Base-by-base conservation (phyloP, 2,888 invertebrate genomes). In the Endomychus coccineus region DNA sequence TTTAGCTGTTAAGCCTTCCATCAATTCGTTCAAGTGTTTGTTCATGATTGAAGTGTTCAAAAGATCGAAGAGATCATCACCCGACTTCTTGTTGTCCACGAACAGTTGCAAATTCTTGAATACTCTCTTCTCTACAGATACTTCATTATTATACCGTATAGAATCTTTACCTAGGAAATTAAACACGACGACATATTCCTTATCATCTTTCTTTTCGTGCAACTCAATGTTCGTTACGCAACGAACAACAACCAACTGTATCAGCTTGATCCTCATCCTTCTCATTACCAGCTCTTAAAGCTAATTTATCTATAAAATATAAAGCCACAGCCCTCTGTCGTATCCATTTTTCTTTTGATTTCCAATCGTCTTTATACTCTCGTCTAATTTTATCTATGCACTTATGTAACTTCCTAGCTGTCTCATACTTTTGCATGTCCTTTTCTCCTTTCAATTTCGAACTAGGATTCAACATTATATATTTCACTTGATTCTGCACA, bases 231-330 rank as follows among this genome's bases (percentile, higher is more conserved):
- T 98, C 98, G 16, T 91, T 87, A 39, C 98, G 79, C 41, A 98
- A 71, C 1, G 97, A 98, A 69, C 98, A 98, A 63, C 98, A 99
- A 53, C 65, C 98, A 0, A 97, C 97, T 0, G 97, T 97, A 59
- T 99, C 98, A 0, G 98, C 98, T 66, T 98, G 97, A 62, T 95
- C 96, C 66, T 96, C 96, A 61, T 98, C 98, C 64, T 98, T 98
- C 68, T 98, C 98, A 63, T 98, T 99, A 68, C 95, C 32, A 3
- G 58, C 96, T 77, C 98, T 90, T 54, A 98, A 73, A 10, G 98
- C 98, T 41, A 98, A 73, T 57, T 90, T 92, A 70, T 98, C 98
- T 62, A 98, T 98, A 58, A 98, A 98, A 61, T 98, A 98, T 34
- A 98, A 70, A 2, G 98, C 98, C 2, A 97, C 97, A 27, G 97